phyloP scores from a whole-genome alignment of 2,797 vertebrate genomes.

The Lophius americanus region DNA sequence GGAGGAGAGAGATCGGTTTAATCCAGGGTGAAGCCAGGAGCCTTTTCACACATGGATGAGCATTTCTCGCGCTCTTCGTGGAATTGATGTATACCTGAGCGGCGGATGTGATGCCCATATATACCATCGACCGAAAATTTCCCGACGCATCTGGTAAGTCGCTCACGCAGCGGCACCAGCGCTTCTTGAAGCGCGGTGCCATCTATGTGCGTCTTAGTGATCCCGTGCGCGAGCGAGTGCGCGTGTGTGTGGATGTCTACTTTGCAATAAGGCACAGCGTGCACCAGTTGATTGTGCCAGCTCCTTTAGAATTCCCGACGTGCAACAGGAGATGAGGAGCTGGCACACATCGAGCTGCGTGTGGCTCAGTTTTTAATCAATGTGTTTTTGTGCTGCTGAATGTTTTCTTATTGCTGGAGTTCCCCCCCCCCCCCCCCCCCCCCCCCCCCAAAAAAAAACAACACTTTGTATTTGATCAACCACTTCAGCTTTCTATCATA shows the following conservation, averaged over 20 bases:
- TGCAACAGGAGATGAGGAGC: constrained; percentile 73
- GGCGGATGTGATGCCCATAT: constrained; percentile 87
- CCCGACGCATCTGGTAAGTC: constrained; percentile 86
- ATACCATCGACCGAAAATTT: constrained; percentile 87
- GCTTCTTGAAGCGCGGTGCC: constrained; percentile 41
- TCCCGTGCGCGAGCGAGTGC: not conserved
- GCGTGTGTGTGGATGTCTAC: constrained; percentile 33
- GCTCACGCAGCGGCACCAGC: constrained; percentile 33
- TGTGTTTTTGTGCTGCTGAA: constrained; percentile 35
- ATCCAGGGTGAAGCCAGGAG: constrained; percentile 50
- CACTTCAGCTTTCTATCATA: too few relatives aligned
- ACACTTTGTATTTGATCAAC: too few relatives aligned
- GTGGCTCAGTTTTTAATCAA: constrained; percentile 16
- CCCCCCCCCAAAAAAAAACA: too few relatives aligned
- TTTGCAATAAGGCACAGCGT: constrained; percentile 57
- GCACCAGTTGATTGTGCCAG: constrained; percentile 71
- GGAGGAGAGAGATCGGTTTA: constrained; percentile 42
- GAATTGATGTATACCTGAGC: constrained; percentile 81
- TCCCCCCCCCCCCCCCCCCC: too few relatives aligned
- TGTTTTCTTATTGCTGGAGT: constrained; percentile 8
- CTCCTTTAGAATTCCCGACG: constrained; percentile 57
- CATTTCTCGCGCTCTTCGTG: constrained; percentile 68
- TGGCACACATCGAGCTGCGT: constrained; percentile 41
- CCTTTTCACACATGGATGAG: constrained; percentile 55
- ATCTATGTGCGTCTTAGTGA: constrained; percentile 9